phyloP scores from a whole-genome alignment of 1,140 invertebrate genomes.

The Octopus sinensis region DNA sequence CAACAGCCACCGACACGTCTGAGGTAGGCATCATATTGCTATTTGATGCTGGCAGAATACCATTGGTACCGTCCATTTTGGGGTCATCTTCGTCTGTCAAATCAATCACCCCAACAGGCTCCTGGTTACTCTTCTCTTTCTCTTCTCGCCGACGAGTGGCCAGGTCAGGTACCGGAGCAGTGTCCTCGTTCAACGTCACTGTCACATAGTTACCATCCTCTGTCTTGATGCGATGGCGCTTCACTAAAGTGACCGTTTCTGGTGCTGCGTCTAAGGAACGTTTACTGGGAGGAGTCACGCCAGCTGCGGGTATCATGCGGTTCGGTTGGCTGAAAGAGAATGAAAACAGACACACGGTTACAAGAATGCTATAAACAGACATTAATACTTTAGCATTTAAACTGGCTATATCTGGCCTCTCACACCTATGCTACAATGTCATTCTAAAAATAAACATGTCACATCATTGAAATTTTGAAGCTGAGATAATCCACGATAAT shows the following conservation, averaged over 20 bases:
- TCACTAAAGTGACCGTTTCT: neutral
- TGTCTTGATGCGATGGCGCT: constrained; percentile 33
- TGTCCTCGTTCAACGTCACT: constrained; percentile 25
- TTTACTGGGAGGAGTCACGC: neutral
- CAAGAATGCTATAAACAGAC: neutral
- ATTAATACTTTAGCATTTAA: neutral
- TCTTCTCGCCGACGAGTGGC: neutral
- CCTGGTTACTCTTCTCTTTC: neutral
- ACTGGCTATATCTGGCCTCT: too few species aligned
- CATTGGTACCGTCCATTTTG: neutral
- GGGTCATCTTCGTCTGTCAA: constrained; percentile 17
- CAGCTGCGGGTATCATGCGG: too few species aligned
- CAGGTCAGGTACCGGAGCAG: constrained; percentile 7
- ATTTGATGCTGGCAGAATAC: neutral
- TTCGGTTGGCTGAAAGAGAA: too few species aligned
- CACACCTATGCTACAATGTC: too few species aligned
- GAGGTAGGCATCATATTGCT: neutral
- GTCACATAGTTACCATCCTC: constrained; percentile 33
- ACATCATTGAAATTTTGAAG: too few species aligned
- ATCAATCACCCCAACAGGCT: constrained; percentile 20
- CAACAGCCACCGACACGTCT: neutral
- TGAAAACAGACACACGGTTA: neutral
- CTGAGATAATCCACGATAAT: too few species aligned
- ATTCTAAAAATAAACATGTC: too few species aligned
- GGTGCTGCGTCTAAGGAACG: neutral